Base-by-base conservation (phyloP, 2,888 invertebrate species). In the Rhimphoctona megacephalus region DNA sequence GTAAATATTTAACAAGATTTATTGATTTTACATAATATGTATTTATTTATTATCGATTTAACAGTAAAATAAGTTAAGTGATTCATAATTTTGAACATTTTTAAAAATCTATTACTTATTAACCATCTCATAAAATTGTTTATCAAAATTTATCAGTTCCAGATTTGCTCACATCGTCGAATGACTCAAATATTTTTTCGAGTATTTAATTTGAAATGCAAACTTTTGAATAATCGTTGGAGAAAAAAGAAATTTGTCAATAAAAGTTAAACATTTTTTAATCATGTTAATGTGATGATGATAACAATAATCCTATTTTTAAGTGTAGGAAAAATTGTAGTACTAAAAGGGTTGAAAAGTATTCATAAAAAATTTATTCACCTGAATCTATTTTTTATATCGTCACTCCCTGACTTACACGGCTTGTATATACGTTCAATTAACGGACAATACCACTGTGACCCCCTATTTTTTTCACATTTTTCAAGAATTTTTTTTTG, bases 341-440 rank as follows among this genome's bases (percentile, higher is more conserved):
- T 25, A 22, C 22, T 1, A 43, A 30, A 36, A 54, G 36, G 33
- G 19, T 64, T 19, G 11, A 61, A 61, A 17, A 61, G 7, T 61
- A 30, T 61, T 61, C 6, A 66, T 78, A 30, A 43, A 33, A 39
- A 39, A 66, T 52, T 46, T 64, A 66, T 72, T 49, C 22, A 76
- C 70, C 61, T 30, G 61, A 61, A 74, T 66, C 64, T 76, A 79
- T 74, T 80, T n/a, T 49, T 43, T 43, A 7, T 17, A 46, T 69
- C 64, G 67, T 33, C 77, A 78, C 64, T 73, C 66, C n/a, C 79
- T 30, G 46, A 69, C 14, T 43, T 74, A 64, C 54, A 70, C 54
- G 39, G 73, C 85, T 85, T 85, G 79, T 64, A 36, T 74, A 19
- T 78, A 66, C 64, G 66, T 79, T 76, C 14, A 22, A 70, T 82